Conservation (phyloP, 2,113 vertebrate species). For the Stercorarius parasiticus region DNA sequence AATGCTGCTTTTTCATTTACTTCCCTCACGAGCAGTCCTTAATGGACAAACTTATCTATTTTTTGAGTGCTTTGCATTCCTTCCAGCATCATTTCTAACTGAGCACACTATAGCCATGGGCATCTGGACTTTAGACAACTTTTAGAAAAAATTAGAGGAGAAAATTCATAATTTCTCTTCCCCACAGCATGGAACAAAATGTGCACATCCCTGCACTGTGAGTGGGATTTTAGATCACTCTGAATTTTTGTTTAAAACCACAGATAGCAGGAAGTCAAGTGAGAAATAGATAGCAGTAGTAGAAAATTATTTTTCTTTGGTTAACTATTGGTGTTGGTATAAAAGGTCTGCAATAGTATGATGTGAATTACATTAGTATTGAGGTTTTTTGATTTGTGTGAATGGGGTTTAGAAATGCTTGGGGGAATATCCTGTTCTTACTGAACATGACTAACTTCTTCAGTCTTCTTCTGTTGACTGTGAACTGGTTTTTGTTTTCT, state of each 20-base stretch:
- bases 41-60: no score
- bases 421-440: background rate
- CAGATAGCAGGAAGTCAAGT: background rate
- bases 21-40: no score
- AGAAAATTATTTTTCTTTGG: background rate
- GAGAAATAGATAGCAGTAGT: background rate
- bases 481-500: conserved; percentile 29
- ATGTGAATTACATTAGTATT: background rate
- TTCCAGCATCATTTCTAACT: background rate
- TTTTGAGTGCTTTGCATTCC: background rate
- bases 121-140: background rate
- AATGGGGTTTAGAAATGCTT: background rate
- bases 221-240: background rate
- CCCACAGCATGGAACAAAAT: background rate
- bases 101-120: background rate
- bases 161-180: background rate
- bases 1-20: background rate
- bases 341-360: background rate
- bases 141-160: background rate
- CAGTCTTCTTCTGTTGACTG: background rate
- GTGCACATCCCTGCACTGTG: background rate
- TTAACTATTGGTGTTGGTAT: background rate
- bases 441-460: background rate
- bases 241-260: background rate
- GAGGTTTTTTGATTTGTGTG: background rate